These are phyloP conservation scores for Lochmaea crataegi DNA, from an alignment of 2,888 invertebrate species.

Conservation along the genomic window DNA sequence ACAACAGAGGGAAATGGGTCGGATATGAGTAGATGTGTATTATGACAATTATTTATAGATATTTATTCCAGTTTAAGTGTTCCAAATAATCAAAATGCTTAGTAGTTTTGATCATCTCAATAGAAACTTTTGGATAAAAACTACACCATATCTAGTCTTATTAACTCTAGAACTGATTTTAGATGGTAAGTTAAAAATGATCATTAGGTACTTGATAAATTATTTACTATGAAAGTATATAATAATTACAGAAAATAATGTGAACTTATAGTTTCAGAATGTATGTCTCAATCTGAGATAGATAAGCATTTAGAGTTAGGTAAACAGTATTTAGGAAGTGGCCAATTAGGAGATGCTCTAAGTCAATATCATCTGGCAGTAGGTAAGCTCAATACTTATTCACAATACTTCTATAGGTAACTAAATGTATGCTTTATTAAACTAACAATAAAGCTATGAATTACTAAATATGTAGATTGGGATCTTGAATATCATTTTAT, in stretches of 20 bases:
- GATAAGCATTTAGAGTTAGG: slow-evolving; percentile 95
- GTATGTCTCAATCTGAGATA: slow-evolving; percentile 81
- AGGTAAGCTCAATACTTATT: slow-evolving; percentile 70
- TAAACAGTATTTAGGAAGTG: slow-evolving; percentile 88
- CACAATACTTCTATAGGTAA: neutral
- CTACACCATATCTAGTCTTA: slow-evolving; percentile 75
- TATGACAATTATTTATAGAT: slow-evolving; percentile 38
- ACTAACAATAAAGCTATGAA: neutral
- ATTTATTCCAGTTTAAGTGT: slow-evolving; percentile 16
- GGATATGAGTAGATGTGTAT: slow-evolving; percentile 34
- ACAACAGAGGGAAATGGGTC: slow-evolving; percentile 43
- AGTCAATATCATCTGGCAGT: slow-evolving; percentile 98
- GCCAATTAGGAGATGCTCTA: slow-evolving; percentile 95
- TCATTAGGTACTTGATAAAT: neutral
- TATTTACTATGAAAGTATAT: neutral
- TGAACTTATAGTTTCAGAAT: slow-evolving; percentile 73
- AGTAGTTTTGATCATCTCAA: slow-evolving; percentile 69
- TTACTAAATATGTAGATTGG: no score
- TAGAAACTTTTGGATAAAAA: slow-evolving; percentile 69
- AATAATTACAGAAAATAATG: slow-evolving; percentile 37
- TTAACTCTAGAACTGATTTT: slow-evolving; percentile 76
- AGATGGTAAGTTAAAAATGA: slow-evolving; percentile 70
- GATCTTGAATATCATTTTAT: no score
- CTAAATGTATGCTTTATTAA: neutral
- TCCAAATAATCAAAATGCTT: slow-evolving; percentile 63